Evolutionary conservation across 1,140 invertebrate genomes (phyloP), one percentile per base, ranked within the genome.

Genomic region (Himalopsyche phryganea): DNA sequence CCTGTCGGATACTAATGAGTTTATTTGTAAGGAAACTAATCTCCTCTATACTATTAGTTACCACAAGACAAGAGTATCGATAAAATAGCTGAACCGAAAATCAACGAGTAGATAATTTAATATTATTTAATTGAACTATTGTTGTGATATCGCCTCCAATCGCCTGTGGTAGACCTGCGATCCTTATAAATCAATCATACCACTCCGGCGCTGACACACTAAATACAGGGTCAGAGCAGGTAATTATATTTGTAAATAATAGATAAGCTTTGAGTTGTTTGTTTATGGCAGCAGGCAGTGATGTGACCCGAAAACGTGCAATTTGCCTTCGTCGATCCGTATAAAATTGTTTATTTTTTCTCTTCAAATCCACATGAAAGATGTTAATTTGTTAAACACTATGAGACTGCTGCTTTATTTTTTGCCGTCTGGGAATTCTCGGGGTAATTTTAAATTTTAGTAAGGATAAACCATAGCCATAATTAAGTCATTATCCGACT

Each of bases 211-310:
- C 51, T 63, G 61, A 63, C 61, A 58, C 57, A 46, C 36, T 63
- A 63, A 63, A 59, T 49, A 59, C 61, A 56, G 51, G 52, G 51
- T 33, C 47, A 56, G 32, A 20, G n/a, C 28, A 33, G 17, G 45
- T 63, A 63, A 63, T 63, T 63, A 63, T 63, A 59, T 63, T 58
- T 53, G 56, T 63, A 59, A 63, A 63, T 63, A 59, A 63, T 58
- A 59, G 55, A 63, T 58, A 56, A 53, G 50, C 54, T 48, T 53
- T n/a, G 35, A 49, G 33, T 49, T 62, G 61, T 59, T 63, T 63
- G 61, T 59, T 63, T 58, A 50, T 33, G 58, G 57, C 35, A 11
- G 36, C 11, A n/a, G 38, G 28, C 40, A 23, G 15, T 19, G 40
- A 56, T 56, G 51, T 51, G 45, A 40, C 46, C 18, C 35, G 49